Conservation (phyloP, 2,113 vertebrate genomes). For the Plotosus lineatus region DNA sequence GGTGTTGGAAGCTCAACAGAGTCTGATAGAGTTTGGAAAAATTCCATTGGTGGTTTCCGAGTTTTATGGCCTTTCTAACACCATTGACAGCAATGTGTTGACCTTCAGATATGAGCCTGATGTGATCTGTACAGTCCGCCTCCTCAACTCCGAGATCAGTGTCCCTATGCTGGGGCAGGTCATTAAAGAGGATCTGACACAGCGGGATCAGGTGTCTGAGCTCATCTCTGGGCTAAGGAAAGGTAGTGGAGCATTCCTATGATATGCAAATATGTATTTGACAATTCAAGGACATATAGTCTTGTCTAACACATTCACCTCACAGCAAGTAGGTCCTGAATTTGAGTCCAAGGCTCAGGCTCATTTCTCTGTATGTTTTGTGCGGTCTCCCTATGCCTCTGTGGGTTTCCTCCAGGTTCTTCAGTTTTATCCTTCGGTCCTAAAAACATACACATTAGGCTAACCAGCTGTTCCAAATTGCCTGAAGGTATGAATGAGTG, state of each 20-base stretch:
- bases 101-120: constrained; percentile 46
- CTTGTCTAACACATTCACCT: neutral
- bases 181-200: constrained; percentile 58
- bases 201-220: constrained; percentile 5
- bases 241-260: constrained; percentile 44
- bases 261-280: neutral
- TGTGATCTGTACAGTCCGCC: constrained; percentile 61
- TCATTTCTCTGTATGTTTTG: too few relatives aligned
- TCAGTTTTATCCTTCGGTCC: too few relatives aligned
- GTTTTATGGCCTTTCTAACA: constrained; percentile 72
- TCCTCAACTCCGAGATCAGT: constrained; percentile 58
- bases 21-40: constrained; percentile 62
- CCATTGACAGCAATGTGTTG: constrained; percentile 66
- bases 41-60: constrained; percentile 68
- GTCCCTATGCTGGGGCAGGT: constrained; percentile 66
- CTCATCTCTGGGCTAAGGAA: constrained; percentile 56
- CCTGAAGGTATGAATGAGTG: too few relatives aligned
- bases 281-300: too few relatives aligned
- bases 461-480: too few relatives aligned
- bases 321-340: too few relatives aligned
- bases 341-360: too few relatives aligned
- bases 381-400: too few relatives aligned
- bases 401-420: too few relatives aligned
- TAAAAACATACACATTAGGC: too few relatives aligned
- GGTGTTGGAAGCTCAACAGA: constrained; percentile 59